Conservation (phyloP, 2,888 invertebrate genomes). For the Dermolepida albohirtum region DNA sequence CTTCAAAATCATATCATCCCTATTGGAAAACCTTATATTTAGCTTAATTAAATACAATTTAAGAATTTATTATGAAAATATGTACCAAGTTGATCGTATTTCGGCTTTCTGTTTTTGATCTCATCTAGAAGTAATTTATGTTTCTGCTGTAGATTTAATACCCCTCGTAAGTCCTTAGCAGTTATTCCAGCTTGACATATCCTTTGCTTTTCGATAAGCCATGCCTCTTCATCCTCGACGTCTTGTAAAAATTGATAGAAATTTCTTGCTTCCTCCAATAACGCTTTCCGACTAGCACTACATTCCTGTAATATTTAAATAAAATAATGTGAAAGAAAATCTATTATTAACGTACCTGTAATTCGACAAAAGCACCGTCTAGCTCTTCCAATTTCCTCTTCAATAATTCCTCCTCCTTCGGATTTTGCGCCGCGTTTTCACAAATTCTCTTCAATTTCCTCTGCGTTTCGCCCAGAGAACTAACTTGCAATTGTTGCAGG, state of each 20-base stretch:
- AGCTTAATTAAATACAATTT: too few species aligned
- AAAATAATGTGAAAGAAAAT: background rate
- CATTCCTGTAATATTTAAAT: constrained; percentile 68
- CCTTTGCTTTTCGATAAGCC: constrained; percentile 94
- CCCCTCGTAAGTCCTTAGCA: constrained; percentile 92
- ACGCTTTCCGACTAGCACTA: constrained; percentile 81
- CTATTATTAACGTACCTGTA: constrained; percentile 65
- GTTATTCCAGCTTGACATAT: constrained; percentile 93
- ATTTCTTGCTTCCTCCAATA: constrained; percentile 91
- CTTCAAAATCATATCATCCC: too few species aligned
- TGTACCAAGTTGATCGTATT: constrained; percentile 79
- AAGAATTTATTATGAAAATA: too few species aligned
- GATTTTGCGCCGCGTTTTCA: constrained; percentile 63
- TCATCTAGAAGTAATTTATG: constrained; percentile 93
- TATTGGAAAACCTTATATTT: too few species aligned
- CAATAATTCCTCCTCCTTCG: constrained; percentile 71
- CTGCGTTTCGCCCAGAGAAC: constrained; percentile 88
- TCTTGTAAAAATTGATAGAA: constrained; percentile 97
- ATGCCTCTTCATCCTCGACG: constrained; percentile 97
- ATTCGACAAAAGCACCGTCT: constrained; percentile 77
- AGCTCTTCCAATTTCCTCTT: constrained; percentile 81
- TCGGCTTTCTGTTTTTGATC: constrained; percentile 81
- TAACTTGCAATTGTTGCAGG: constrained; percentile 90
- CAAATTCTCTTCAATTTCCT: constrained; percentile 80
- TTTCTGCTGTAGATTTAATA: constrained; percentile 89